Base-by-base conservation (phyloP, 2,888 invertebrate species). In the Pseudanteris insignis region DNA sequence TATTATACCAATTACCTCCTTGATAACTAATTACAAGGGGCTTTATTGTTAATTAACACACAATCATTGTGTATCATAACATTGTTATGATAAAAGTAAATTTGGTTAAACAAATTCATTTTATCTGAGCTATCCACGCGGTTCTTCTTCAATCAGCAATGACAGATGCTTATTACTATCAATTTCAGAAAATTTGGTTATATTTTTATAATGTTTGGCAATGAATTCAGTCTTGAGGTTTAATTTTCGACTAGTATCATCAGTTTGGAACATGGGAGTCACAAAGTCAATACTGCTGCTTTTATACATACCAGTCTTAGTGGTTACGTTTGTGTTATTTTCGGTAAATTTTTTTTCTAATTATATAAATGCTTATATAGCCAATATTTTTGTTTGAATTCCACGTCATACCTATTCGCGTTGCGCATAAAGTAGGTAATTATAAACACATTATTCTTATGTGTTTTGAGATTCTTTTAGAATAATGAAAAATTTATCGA, bases 171-270 rank as follows among this genome's bases (percentile, higher is more conserved):
- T 68, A 33, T 76, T 73, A 46, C 70, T 69, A 11, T 67, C 67
- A 51, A 41, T 67, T 51, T 74, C 73, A 13, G 67, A 60, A 57
- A 72, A 75, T 12, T 75, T 71, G 36, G 72, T 74, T 58, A 70
- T 58, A 63, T 72, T 72, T 70, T 69, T 65, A 55, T 69, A 77
- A 71, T 70, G 72, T 70, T 79, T 79, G 75, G 76, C 74, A 73
- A 79, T 76, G 64, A 76, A 77, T 66, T 79, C 79, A 79, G 79
- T 79, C 79, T 79, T 78, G 69, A 77, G 75, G 69, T 77, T 78
- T 72, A 63, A 64, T 70, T 70, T 73, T 48, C 71, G 75, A 70
- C 69, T 53, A 54, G 72, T 70, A 72, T 74, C 66, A 63, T 76
- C 74, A 60, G 74, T 68, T 37, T 70, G 71, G 60, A 75, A 76